Conservation (phyloP, 2,888 invertebrate species). For the Arctia plantaginis region DNA sequence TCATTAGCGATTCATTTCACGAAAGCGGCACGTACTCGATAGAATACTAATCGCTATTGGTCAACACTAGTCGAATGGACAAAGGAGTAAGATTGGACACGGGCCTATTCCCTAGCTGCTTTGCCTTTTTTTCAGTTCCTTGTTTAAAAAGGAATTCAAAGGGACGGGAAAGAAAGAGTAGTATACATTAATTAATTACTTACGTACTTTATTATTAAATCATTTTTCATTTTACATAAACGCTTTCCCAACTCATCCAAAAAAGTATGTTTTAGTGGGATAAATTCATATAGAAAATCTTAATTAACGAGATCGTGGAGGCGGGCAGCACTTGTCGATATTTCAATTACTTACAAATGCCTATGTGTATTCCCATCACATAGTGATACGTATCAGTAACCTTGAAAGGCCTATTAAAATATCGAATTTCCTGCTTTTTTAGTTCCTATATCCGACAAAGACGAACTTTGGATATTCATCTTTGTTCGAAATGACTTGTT, state of each 20-base stretch:
- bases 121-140: constrained; percentile 42
- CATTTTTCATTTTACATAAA: not conserved
- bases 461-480: not conserved
- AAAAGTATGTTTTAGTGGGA: not conserved
- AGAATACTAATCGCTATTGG: constrained; percentile 60
- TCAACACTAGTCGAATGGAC: constrained; percentile 29
- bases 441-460: not conserved
- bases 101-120: constrained; percentile 47
- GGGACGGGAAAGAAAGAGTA: not conserved
- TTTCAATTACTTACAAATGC: not conserved
- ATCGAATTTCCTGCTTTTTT: not conserved
- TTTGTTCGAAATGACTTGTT: not conserved
- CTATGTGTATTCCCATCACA: not conserved
- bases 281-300: not conserved
- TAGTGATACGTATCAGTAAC: not conserved
- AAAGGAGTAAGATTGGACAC: not conserved
- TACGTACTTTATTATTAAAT: not conserved
- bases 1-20: constrained; percentile 67
- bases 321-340: not conserved
- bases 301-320: too few relatives aligned
- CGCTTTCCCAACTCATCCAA: not conserved
- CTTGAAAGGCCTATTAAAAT: not conserved
- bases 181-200: not conserved
- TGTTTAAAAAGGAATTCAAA: constrained; percentile 23
- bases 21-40: constrained; percentile 54